Percentiles rank a stretch among this genome's conserved stretches.
Evolutionary conservation across 2,888 invertebrate genomes (phyloP).

Genomic region (Kryphioiulus occultus): DNA sequence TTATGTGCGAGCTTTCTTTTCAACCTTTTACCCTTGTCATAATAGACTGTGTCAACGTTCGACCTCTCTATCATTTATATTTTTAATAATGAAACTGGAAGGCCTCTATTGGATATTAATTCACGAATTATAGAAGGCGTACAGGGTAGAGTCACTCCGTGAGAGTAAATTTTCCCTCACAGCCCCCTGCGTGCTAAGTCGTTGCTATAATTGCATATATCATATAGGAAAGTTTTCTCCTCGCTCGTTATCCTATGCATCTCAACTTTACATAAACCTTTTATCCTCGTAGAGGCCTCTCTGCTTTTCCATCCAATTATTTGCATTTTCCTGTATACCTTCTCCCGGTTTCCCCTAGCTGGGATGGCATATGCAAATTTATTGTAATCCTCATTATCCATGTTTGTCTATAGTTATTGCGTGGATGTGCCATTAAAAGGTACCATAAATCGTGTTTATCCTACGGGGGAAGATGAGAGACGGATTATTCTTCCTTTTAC

Average conservation of each 20-base stretch:
- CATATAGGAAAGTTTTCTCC: background rate
- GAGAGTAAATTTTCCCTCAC: background rate
- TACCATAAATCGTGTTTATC: conserved; percentile 47
- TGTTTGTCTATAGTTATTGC: conserved; percentile 48
- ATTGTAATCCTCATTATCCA: conserved; percentile 48
- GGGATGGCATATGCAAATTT: conserved; percentile 46
- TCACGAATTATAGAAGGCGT: background rate
- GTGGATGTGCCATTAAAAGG: conserved; percentile 47
- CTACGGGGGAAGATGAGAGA: conserved; percentile 37
- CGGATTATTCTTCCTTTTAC: conserved; percentile 35
- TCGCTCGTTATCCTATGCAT: background rate
- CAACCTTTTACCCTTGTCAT: background rate
- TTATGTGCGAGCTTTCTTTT: background rate
- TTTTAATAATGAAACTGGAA: conserved; percentile 5
- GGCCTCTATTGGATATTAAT: conserved; percentile 5
- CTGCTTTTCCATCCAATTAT: background rate
- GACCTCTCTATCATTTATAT: conserved; percentile 31
- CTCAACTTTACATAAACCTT: conserved; percentile 5
- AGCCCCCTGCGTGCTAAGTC: background rate
- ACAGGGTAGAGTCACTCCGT: background rate
- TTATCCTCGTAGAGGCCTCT: background rate
- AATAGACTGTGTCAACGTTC: conserved; percentile 27
- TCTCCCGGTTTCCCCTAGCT: background rate
- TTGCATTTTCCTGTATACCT: conserved; percentile 5
- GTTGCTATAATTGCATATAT: background rate